Percentiles rank a stretch among this genome's conserved stretches.
These are phyloP conservation scores for Lepidothrix coronata DNA, from an alignment of 2,113 vertebrate species.

Conservation along the genomic window DNA sequence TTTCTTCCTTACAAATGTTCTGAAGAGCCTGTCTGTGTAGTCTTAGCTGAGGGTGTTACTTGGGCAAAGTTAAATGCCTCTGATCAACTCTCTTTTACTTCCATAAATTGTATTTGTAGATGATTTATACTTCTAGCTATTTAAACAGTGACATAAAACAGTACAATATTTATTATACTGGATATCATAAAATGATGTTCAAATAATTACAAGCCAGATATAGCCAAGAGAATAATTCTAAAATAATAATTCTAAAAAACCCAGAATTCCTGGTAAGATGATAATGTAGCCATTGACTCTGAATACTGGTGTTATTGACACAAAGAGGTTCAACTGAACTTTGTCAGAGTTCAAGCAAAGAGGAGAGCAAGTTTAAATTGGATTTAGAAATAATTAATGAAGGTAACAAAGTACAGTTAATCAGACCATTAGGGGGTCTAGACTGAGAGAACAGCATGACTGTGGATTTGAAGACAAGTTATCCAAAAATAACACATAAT, in stretches of 20 bases:
- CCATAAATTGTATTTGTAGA: not conserved
- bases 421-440: not conserved
- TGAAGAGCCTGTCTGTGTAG: not conserved
- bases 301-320: not conserved
- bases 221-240: not conserved
- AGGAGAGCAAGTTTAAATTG: slow-evolving; percentile 29
- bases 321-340: slow-evolving; percentile 10
- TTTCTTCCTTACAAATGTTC: not conserved
- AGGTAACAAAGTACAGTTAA: slow-evolving; percentile 1
- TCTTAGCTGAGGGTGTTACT: not conserved
- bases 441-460: not conserved
- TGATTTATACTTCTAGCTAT: not conserved
- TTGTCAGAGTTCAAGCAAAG: not conserved
- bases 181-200: not conserved
- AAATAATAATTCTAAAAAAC: not conserved
- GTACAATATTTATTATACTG: not conserved
- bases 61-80: not conserved
- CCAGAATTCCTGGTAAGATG: not conserved
- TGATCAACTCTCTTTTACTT: not conserved
- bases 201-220: not conserved
- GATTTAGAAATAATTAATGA: not conserved
- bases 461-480: not conserved
- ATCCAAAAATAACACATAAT: not conserved
- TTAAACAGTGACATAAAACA: not conserved
- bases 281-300: not conserved